Evolutionary conservation across 2,797 vertebrate genomes (phyloP).

Genomic region (Phaenicophaeus curvirostris): DNA sequence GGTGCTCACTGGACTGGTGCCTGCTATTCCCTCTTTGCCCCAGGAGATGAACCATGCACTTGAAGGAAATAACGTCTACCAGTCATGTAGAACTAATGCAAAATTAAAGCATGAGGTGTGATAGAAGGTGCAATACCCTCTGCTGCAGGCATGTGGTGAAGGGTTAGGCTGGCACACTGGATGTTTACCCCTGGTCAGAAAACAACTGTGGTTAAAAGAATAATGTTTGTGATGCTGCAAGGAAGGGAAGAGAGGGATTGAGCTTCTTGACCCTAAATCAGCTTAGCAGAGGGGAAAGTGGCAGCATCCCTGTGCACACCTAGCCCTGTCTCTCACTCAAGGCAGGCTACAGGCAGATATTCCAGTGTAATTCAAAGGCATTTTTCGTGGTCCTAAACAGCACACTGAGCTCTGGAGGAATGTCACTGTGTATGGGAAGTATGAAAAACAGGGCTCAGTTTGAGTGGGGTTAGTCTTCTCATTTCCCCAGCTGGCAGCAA

Average conservation of each 20-base stretch:
- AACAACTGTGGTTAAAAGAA: background rate
- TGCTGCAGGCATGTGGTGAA: accelerated
- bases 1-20: background rate
- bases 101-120: background rate
- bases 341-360: background rate
- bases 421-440: background rate
- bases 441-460: background rate
- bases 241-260: background rate
- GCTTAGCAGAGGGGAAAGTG: background rate
- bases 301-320: background rate
- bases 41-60: background rate
- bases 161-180: background rate
- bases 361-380: background rate
- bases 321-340: background rate
- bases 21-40: background rate
- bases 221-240: background rate
- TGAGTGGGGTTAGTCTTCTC: accelerated
- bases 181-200: accelerated
- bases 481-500: background rate
- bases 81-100: background rate
- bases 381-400: background rate
- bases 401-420: background rate
- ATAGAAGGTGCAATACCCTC: background rate
- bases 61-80: background rate
- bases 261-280: background rate